These are phyloP conservation scores for Ornithorhynchus anatinus DNA, from an alignment of 2,113 vertebrate genomes.

Conservation along the genomic window DNA sequence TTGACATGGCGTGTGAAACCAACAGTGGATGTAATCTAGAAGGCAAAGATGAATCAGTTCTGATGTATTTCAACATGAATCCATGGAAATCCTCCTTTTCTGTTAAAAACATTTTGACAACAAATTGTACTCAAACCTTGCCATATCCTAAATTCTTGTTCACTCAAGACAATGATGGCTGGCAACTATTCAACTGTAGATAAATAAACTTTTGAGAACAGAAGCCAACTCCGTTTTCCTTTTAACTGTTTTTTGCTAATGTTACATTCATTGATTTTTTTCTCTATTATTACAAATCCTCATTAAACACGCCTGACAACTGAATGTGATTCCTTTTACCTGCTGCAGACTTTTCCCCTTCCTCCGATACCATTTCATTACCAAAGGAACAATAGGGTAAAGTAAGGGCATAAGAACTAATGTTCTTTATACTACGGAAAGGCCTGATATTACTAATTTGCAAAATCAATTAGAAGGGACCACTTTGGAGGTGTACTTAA, in stretches of 20 bases:
- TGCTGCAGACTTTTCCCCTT: conserved; percentile 55
- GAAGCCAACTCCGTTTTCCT: conserved; percentile 55
- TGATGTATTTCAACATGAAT: conserved; percentile 73
- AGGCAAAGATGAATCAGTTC: conserved; percentile 71
- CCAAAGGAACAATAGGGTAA: conserved; percentile 73
- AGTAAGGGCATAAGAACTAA: conserved; percentile 63
- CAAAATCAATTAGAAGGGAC: conserved; percentile 75
- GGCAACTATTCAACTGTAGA: conserved; percentile 62
- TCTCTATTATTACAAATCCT: conserved; percentile 69
- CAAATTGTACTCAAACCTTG: conserved; percentile 66
- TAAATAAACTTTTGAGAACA: conserved; percentile 63
- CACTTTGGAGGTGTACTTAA: conserved; percentile 62
- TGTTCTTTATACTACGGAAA: conserved; percentile 66
- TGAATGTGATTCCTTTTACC: conserved; percentile 68
- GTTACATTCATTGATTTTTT: conserved; percentile 65
- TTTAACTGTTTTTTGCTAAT: conserved; percentile 56
- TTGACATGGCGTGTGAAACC: conserved; percentile 51
- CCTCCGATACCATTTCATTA: conserved; percentile 55
- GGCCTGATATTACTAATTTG: conserved; percentile 74
- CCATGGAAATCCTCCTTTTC: conserved; percentile 72
- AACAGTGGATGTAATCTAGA: conserved; percentile 28
- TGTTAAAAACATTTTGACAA: conserved; percentile 68
- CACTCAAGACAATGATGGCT: conserved; percentile 65
- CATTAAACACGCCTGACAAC: conserved; percentile 66
- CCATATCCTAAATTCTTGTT: conserved; percentile 68